phyloP scores from a whole-genome alignment of 2,797 vertebrate species.

The Hozukius guyotensis region DNA sequence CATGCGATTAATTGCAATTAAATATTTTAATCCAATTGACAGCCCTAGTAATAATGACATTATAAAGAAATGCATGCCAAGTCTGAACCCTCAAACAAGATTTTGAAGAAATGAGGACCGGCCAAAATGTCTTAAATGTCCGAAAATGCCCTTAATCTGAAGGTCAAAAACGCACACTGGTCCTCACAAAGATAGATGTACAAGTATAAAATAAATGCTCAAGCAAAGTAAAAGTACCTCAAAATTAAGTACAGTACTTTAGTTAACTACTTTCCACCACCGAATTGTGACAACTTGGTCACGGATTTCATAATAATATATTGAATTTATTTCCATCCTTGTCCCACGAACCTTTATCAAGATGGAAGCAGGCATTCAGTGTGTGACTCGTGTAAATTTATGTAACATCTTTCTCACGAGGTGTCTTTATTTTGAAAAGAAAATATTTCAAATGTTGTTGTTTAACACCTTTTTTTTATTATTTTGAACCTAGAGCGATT shows the following conservation, averaged over 20 bases:
- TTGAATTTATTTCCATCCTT: background rate
- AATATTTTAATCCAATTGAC: no score
- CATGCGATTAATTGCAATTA: no score
- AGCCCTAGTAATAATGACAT: no score
- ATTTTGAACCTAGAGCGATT: background rate
- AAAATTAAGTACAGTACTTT: background rate
- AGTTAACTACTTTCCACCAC: background rate
- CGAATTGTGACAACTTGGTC: no score
- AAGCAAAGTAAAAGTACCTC: background rate
- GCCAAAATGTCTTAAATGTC: no score
- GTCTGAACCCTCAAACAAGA: no score
- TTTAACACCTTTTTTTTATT: background rate
- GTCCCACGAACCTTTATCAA: background rate
- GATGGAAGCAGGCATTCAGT: background rate
- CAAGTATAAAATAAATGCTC: background rate
- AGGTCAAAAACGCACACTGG: no score
- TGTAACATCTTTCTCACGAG: background rate
- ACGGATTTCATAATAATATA: background rate
- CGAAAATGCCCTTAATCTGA: no score
- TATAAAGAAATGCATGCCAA: no score
- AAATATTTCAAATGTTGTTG: background rate
- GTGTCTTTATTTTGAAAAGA: background rate
- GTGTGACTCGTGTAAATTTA: background rate
- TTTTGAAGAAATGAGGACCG: no score
- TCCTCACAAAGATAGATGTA: no score